Base-by-base conservation (phyloP, 2,113 vertebrate species). In the Desmodus rotundus region DNA sequence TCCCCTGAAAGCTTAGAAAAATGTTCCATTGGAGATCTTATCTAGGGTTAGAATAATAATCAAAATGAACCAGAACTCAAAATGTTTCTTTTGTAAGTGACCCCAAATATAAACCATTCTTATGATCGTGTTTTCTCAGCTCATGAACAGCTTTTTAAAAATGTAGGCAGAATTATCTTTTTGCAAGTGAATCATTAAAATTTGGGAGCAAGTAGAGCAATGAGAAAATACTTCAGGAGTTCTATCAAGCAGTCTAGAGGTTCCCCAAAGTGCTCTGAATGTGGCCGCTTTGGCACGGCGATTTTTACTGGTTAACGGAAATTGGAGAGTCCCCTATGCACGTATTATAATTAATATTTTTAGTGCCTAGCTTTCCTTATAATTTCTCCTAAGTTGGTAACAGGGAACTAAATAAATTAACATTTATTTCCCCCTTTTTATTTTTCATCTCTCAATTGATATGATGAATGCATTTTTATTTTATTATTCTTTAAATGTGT, bases 191-290 rank as follows among this genome's bases (percentile, higher is more conserved):
- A 96, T 97, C 61, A 86, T 77, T 94, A 98, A 87, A 93, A 24
- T 73, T 97, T 94, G 36, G 90, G 81, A 97, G 83, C 45, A 73
- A 73, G 22, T 43, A 96, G 63, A 47, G 19, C 97, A 97, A 97
- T 98, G 97, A 92, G 54, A 95, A 98, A 98, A 95, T 97, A 95
- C 80, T 97, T 97, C 47, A 96, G 50, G 45, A 93, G 19, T 89
- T 97, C 94, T 80, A 88, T 97, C 94, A 97, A 84, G 94, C 90
- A 98, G 76, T 90, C 87, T 91, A 82, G 90, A 87, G 84, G 93
- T 96, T 97, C 96, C 90, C 67, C 43, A 50, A 96, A 54, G 88
- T 97, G 84, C 61, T 83, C 6, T 63, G 92, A 94, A 38, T 94
- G 96, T 96, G 90, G 96, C 80, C 97, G 86, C 74, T 72, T 93